Base-by-base conservation (phyloP, 2,797 vertebrate species). In the Acrossocheilus fasciatus region DNA sequence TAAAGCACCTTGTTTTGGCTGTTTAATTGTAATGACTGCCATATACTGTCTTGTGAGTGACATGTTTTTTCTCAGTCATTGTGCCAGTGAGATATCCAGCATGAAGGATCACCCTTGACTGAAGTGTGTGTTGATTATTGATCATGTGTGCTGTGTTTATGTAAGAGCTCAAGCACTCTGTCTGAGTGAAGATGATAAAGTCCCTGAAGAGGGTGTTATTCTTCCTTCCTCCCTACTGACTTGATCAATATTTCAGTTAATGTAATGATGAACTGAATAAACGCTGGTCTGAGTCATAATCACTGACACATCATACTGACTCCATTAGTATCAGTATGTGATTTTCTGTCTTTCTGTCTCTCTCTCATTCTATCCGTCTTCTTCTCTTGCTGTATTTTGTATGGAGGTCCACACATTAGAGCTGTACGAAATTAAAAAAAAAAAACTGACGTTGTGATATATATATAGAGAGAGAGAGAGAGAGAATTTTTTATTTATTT, bases 171-270 rank as follows among this genome's bases (percentile, higher is more conserved):
- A 43, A 79, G 23, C 39, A 62, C 23, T 43, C 14, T 3, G 12
- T 78, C 7, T 62, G 14, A 41, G 54, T 62, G 12, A 26, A 43
- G 76, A 78, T 62, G 7, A 59, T 78, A 41, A 78, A 62, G 76
- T 78, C 76, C 34, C 20, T 41, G 10, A 57, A 39, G 75, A 75
- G 73, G 4, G 30, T 75, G 26, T 76, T 64, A 15, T 64, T 76
- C 47, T 23, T 54, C 5, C 17, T 34, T 75, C 26, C 30, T 52
- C 47, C 8, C 20, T 20, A 75, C 12, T 59, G 50, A n/a, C 20
- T 78, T 23, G 0, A 62, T 78, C 54, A 78, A 23, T 78, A 78
- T 43, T 12, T 43, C 54, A 43, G 36, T 43, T 62, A 78, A 36
- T 77, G 20, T 8, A 23, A 43, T 17, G 36, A 57, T 43, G 23